These are phyloP conservation scores for Tenrec ecaudatus DNA, from an alignment of 2,113 vertebrate species.

Conservation along the genomic window DNA sequence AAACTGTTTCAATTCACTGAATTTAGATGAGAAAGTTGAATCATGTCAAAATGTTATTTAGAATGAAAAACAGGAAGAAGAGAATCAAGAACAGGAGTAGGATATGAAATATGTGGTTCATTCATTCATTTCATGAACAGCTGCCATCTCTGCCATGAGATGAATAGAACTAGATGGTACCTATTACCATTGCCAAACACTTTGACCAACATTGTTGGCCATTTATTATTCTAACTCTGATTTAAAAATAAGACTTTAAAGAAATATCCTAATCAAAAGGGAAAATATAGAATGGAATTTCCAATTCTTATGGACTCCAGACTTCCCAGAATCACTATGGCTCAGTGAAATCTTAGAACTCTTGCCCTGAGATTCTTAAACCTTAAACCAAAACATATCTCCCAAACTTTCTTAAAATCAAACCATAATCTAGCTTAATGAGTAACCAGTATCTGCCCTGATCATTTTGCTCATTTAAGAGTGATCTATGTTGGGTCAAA, in stretches of 20 bases:
- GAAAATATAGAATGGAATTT: neutral
- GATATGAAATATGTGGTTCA: neutral
- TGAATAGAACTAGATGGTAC: neutral
- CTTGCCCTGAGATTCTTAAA: neutral
- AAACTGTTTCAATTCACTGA: conserved; percentile 33
- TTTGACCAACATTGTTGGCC: neutral
- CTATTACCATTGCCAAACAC: neutral
- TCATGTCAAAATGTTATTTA: conserved; percentile 9
- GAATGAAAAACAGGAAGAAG: neutral
- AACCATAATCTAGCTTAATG: neutral
- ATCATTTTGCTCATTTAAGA: neutral
- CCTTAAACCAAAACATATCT: neutral
- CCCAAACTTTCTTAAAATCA: neutral
- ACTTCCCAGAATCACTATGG: too few relatives aligned
- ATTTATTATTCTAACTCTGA: neutral
- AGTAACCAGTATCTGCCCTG: neutral
- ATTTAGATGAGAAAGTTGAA: neutral
- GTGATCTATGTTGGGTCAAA: neutral
- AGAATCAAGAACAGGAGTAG: too few relatives aligned
- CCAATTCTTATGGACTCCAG: neutral
- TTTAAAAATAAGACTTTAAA: neutral
- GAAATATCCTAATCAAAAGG: neutral
- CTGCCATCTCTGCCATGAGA: neutral
- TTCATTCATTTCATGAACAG: neutral
- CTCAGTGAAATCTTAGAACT: too few relatives aligned